phyloP scores from a whole-genome alignment of 2,797 vertebrate genomes.

The Gymnothorax reevesii region DNA sequence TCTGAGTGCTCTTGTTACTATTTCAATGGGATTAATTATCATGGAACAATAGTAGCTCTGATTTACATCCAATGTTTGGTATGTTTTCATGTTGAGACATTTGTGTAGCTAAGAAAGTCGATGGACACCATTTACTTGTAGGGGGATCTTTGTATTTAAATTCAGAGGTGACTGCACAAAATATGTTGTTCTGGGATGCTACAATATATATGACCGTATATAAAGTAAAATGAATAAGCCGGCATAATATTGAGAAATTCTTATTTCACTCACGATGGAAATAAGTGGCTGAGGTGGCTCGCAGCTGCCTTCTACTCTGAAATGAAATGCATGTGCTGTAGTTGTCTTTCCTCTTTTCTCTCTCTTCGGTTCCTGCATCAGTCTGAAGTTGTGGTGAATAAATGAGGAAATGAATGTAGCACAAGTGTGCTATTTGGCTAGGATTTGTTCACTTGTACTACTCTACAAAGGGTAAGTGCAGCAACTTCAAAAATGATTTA shows the following conservation, averaged over 20 bases:
- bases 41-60: not conserved
- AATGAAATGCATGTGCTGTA: not conserved
- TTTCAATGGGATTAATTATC: not conserved
- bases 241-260: not conserved
- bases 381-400: slow-evolving; percentile 13
- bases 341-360: not conserved
- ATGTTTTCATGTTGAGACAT: not conserved
- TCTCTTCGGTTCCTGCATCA: not conserved
- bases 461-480: too few relatives aligned
- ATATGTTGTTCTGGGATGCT: not conserved
- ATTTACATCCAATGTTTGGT: not conserved
- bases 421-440: slow-evolving; percentile 1
- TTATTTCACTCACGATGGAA: not conserved
- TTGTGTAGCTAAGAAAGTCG: not conserved
- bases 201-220: not conserved
- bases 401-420: slow-evolving; percentile 12
- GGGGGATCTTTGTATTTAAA: not conserved
- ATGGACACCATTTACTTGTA: not conserved
- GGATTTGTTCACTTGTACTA: not conserved
- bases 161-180: not conserved
- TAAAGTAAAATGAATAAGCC: not conserved
- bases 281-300: not conserved
- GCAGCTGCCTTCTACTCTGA: not conserved
- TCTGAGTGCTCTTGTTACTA: too few relatives aligned
- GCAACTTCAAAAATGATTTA: too few relatives aligned